Base-by-base conservation (phyloP, 2,113 vertebrate species). In the Corythornis vintsioides region DNA sequence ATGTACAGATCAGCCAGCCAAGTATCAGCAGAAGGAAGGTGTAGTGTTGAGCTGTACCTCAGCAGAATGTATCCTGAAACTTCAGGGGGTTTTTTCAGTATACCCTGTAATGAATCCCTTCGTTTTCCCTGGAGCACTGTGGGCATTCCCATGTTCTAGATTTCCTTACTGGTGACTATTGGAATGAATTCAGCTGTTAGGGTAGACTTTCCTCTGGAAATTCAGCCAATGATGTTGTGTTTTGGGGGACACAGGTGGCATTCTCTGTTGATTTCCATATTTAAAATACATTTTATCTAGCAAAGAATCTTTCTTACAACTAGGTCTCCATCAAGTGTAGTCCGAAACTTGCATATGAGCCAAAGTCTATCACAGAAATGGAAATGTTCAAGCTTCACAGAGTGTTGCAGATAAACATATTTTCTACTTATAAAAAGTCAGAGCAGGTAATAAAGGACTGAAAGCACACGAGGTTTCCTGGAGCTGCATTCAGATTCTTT, bases 281-380 rank as follows among this genome's bases (percentile, higher is more conserved):
- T 79, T 76, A 87, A 82, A 74, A 26, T 70, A 60, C 90, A 60
- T 95, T 95, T 91, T 83, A 24, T 83, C 72, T 95, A 92, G 92
- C 93, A 88, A 55, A 73, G 67, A 69, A 28, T 84, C 48, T 92
- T 90, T 78, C 43, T 74, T 38, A 79, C 77, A 92, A 81, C 24
- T 81, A 75, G 45, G 6, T 61, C 35, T 83, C 24, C 26, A 15
- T 66, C 25, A 53, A 16, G 31, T 5, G 0, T 57, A 50, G 38
- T 65, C 59, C 77, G 25, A 26, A 55, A 47, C 31, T 81, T 92
- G 80, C 47, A 45, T 0, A 0, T 59, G 28, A 92, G 64, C 72
- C 80, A 83, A 74, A 77, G 35, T 13, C 45, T 83, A 15, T 40
- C 40, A 45, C 55, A 88, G 65, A 88, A 71, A 22, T 43, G 8